Conservation (phyloP, 2,888 invertebrate genomes). For the Mesorhabditis belari region DNA sequence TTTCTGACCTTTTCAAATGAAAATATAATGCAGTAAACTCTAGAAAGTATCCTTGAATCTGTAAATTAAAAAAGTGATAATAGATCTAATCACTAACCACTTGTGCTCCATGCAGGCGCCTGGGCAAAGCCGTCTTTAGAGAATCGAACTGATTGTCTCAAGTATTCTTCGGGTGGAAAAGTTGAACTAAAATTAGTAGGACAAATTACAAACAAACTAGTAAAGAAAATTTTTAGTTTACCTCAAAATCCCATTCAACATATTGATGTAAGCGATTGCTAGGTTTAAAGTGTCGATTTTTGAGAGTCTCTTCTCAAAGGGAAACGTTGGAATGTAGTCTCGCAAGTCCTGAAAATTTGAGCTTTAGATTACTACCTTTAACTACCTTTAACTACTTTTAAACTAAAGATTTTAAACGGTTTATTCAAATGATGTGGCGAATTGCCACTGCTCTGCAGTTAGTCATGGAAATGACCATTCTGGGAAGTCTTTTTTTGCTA, state of each 20-base stretch:
- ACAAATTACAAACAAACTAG: constrained; percentile 14
- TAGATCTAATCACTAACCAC: constrained; percentile 24
- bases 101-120: constrained; percentile 50
- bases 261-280: constrained; percentile 92
- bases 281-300: constrained; percentile 95
- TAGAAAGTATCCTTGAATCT: background rate
- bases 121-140: constrained; percentile 26
- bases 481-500: too few species aligned
- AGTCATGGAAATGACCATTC: too few species aligned
- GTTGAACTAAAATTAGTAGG: constrained; percentile 2
- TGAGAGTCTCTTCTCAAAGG: constrained; percentile 92
- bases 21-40: background rate
- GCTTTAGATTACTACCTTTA: too few species aligned
- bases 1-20: background rate
- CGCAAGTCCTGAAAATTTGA: constrained; percentile 82
- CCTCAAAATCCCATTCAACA: constrained; percentile 62
- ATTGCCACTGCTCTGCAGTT: too few species aligned
- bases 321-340: constrained; percentile 95
- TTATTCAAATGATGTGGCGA: too few species aligned
- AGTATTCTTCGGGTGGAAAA: constrained; percentile 32
- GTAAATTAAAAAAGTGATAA: background rate
- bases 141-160: constrained; percentile 31
- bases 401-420: too few species aligned
- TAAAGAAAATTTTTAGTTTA: constrained; percentile 9
- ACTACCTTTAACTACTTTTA: too few species aligned